These are phyloP conservation scores for Carcinoscorpius rotundicauda DNA, from an alignment of 1,140 invertebrate genomes.

Conservation along the genomic window DNA sequence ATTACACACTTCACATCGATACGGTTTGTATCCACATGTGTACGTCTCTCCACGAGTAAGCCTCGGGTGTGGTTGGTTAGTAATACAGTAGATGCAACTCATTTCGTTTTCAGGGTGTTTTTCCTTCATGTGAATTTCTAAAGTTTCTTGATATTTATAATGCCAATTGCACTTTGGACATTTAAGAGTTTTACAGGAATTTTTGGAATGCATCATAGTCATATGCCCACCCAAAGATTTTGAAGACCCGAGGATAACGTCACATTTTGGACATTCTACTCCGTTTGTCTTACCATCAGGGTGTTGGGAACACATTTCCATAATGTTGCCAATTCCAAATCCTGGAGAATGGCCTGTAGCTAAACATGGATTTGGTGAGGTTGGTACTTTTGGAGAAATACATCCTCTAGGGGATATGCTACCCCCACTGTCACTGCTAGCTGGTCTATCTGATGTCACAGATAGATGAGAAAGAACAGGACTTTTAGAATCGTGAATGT, in stretches of 20 bases:
- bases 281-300: slow-evolving; percentile 82
- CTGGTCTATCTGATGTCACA: slow-evolving; percentile 15
- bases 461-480: too few species aligned
- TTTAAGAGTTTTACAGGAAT: slow-evolving; percentile 97
- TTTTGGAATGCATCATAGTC: slow-evolving; percentile 81
- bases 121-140: slow-evolving; percentile 99
- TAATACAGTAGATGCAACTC: slow-evolving; percentile 94
- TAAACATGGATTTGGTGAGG: slow-evolving; percentile 14
- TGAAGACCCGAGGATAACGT: slow-evolving; percentile 64
- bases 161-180: slow-evolving; percentile 99
- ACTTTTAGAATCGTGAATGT: too few species aligned
- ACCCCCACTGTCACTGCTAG: slow-evolving; percentile 15
- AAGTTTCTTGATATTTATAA: slow-evolving; percentile 99
- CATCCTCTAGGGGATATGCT: slow-evolving; percentile 19
- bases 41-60: slow-evolving; percentile 96
- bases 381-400: slow-evolving; percentile 14
- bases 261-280: slow-evolving; percentile 86
- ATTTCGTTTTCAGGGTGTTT: slow-evolving; percentile 98
- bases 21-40: slow-evolving; percentile 97
- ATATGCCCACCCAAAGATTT: slow-evolving; percentile 32
- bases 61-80: slow-evolving; percentile 92
- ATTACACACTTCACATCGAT: slow-evolving; percentile 95
- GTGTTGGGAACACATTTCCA: slow-evolving; percentile 68
- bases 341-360: slow-evolving; percentile 18
- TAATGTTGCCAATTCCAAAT: slow-evolving; percentile 10